Percentiles rank a stretch among this genome's conserved stretches.
Evolutionary conservation across 2,797 vertebrate genomes (phyloP).

Genomic region (Pipistrellus kuhlii): DNA sequence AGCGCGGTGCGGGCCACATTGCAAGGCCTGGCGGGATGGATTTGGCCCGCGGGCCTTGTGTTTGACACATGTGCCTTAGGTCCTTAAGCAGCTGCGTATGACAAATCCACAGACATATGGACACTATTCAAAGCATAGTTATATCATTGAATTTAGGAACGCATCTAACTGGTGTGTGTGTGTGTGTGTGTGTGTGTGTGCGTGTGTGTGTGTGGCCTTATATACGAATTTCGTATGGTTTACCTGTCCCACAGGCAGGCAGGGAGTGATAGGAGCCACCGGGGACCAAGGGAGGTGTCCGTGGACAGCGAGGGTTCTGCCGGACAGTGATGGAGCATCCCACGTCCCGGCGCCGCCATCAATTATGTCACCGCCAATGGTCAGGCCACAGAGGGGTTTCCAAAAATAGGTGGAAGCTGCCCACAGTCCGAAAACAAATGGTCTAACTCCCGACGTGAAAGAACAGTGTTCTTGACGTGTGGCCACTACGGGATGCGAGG

Average conservation of each 20-base stretch:
- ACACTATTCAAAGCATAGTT: not conserved
- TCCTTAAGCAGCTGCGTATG: not conserved
- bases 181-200: too few species aligned
- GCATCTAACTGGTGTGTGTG: not conserved
- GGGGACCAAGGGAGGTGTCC: conserved; percentile 76
- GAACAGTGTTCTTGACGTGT: conserved; percentile 90
- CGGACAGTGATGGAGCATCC: conserved; percentile 98
- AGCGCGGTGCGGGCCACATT: too few species aligned
- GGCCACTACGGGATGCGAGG: conserved; percentile 83
- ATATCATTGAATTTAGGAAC: not conserved
- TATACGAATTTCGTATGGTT: conserved; percentile 23
- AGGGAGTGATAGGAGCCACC: conserved; percentile 45
- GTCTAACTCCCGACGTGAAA: conserved; percentile 92
- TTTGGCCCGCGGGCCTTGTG: too few species aligned
- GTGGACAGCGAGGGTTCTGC: conserved; percentile 91
- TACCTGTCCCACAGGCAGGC: conserved; percentile 57
- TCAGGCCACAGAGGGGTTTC: conserved; percentile 94
- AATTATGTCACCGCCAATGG: conserved; percentile 95
- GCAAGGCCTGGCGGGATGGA: too few species aligned
- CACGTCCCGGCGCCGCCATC: conserved; percentile 95
- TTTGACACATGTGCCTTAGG: too few species aligned
- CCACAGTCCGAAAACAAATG: conserved; percentile 95
- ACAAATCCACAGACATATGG: not conserved
- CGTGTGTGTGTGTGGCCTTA: not conserved
- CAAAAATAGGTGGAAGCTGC: conserved; percentile 96